These are phyloP conservation scores for Chesias legatella DNA, from an alignment of 2,888 invertebrate genomes.

Conservation along the genomic window DNA sequence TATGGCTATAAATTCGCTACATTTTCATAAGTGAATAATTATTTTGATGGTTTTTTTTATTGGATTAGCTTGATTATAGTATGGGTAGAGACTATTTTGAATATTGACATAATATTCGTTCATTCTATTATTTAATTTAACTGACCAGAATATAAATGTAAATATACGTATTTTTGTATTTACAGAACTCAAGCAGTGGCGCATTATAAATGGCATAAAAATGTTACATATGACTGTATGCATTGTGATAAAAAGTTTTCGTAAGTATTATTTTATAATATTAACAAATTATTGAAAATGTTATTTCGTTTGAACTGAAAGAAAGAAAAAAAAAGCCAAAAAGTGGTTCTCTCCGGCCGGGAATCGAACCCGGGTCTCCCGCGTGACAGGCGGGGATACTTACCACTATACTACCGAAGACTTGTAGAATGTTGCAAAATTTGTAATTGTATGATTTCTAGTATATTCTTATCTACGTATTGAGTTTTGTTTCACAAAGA, in stretches of 20 bases:
- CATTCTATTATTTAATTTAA: too few relatives aligned
- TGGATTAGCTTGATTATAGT: too few relatives aligned
- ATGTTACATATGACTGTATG: conserved; percentile 64
- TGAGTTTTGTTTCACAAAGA: too few relatives aligned
- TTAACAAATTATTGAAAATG: not conserved
- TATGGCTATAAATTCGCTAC: too few relatives aligned
- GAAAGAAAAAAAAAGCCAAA: conserved; percentile 9
- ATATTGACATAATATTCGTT: too few relatives aligned
- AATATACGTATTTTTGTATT: conserved; percentile 11
- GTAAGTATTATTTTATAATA: conserved; percentile 43
- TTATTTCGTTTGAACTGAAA: not conserved
- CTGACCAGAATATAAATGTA: too few relatives aligned
- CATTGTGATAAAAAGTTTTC: conserved; percentile 62
- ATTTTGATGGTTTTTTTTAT: too few relatives aligned
- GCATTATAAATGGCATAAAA: conserved; percentile 68
- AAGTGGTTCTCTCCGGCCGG: conserved; percentile 69
- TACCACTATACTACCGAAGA: conserved; percentile 81
- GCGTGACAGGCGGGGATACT: conserved; percentile 82
- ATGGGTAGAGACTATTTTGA: too few relatives aligned
- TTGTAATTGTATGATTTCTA: too few relatives aligned
- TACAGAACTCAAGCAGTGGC: conserved; percentile 61
- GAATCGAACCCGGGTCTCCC: conserved; percentile 82
- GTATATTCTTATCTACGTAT: too few relatives aligned
- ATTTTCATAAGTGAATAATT: too few relatives aligned
- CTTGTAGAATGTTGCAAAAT: too few relatives aligned